Percentiles rank a stretch among this genome's conserved stretches.
phyloP scores from a whole-genome alignment of 1,140 invertebrate genomes.

The Centruroides vittatus region DNA sequence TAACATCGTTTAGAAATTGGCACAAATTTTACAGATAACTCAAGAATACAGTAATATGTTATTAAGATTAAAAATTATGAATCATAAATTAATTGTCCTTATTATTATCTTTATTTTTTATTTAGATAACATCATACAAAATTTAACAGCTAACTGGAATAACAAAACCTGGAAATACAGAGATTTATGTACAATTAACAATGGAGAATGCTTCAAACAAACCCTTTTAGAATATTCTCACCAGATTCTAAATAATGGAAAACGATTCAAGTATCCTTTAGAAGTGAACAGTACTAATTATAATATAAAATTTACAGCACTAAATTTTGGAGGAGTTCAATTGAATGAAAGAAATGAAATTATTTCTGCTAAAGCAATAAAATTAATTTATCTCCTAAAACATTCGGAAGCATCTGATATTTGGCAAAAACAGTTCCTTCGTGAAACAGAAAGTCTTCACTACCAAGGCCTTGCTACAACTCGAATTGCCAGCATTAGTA shows the following conservation, averaged over 20 bases:
- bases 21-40: too few species aligned
- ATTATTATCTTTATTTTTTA: too few species aligned
- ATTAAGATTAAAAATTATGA: too few species aligned
- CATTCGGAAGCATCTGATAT: constrained; percentile 59
- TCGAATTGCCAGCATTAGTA: constrained; percentile 64
- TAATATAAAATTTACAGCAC: constrained; percentile 55
- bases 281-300: too few species aligned
- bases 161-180: too few species aligned
- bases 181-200: constrained; percentile 31
- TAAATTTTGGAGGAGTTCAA: constrained; percentile 66
- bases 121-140: too few species aligned
- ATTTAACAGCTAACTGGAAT: too few species aligned
- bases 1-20: too few species aligned
- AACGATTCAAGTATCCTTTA: too few species aligned
- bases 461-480: constrained; percentile 68
- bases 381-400: constrained; percentile 70
- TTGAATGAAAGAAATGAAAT: constrained; percentile 54
- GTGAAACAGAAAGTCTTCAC: constrained; percentile 51
- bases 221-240: constrained; percentile 73
- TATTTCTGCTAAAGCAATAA: constrained; percentile 57
- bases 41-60: too few species aligned
- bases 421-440: constrained; percentile 72
- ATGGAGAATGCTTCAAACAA: constrained; percentile 62
- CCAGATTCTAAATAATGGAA: constrained; percentile 44
- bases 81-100: too few species aligned